Conservation (phyloP, 2,797 vertebrate species). For the Ptychobarbus kaznakovi region DNA sequence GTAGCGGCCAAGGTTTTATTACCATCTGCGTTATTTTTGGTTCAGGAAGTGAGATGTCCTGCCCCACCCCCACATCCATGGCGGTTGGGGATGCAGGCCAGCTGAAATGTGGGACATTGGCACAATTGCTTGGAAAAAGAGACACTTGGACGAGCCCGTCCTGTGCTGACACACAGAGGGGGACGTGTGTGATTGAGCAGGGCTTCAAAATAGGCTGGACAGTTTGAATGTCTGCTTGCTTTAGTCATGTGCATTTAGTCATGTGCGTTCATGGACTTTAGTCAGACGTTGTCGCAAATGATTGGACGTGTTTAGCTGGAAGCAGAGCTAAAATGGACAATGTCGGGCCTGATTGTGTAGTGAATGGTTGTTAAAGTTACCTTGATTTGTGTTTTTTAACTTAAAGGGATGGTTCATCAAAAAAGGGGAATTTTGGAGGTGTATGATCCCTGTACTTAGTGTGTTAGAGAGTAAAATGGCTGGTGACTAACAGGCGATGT, state of each 20-base stretch:
- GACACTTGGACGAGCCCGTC: constrained; percentile 65
- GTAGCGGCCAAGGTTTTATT: constrained; percentile 15
- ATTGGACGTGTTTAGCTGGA: constrained; percentile 45
- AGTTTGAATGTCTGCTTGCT: constrained; percentile 39
- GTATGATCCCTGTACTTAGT: constrained; percentile 1
- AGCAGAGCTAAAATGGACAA: constrained; percentile 20
- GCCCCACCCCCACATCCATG: constrained; percentile 66
- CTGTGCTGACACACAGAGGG: constrained; percentile 50
- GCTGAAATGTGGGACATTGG: constrained; percentile 75
- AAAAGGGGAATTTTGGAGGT: not conserved
- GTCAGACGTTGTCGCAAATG: constrained; percentile 19
- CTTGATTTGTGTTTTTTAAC: not conserved
- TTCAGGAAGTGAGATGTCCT: constrained; percentile 73
- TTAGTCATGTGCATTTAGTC: constrained; percentile 39
- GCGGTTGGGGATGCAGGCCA: constrained; percentile 67
- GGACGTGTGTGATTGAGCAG: constrained; percentile 50
- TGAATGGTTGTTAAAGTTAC: not conserved
- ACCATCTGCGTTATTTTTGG: constrained; percentile 71
- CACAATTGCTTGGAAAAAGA: constrained; percentile 69
- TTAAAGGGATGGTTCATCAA: not conserved
- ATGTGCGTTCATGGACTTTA: not conserved
- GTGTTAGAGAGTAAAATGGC: constrained; percentile 30
- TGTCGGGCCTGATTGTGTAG: not conserved
- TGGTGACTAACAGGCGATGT: constrained; percentile 30
- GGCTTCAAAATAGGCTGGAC: constrained; percentile 38